These are phyloP conservation scores for Hydrophis major DNA, from an alignment of 2,797 vertebrate genomes.

Conservation along the genomic window DNA sequence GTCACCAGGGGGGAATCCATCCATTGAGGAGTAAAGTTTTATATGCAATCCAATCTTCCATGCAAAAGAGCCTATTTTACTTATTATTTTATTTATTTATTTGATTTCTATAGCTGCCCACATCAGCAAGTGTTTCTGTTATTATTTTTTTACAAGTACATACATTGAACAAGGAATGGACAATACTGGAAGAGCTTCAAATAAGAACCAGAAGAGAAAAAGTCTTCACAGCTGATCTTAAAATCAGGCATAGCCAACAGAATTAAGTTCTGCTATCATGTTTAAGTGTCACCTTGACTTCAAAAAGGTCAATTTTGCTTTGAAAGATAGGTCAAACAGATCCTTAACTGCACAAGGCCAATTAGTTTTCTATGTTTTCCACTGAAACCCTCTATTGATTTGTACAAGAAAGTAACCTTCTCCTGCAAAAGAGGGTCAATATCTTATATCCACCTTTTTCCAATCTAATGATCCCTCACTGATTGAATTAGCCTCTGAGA, in stretches of 20 bases:
- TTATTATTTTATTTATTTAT: not conserved
- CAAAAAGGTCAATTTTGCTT: not conserved
- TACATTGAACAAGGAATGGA: not conserved
- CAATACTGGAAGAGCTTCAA: not conserved
- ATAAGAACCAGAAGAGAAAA: not conserved
- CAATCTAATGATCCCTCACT: not conserved
- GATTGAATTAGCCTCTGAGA: not conserved
- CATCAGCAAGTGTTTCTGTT: not conserved
- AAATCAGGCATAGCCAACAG: not conserved
- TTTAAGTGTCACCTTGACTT: not conserved
- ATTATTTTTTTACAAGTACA: not conserved
- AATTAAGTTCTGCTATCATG: not conserved
- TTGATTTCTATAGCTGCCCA: not conserved
- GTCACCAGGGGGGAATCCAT: not conserved
- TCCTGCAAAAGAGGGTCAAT: not conserved
- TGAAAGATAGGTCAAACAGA: not conserved
- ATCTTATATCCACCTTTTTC: not conserved
- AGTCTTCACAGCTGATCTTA: not conserved
- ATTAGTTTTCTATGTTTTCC: not conserved
- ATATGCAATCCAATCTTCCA: not conserved
- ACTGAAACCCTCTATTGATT: not conserved
- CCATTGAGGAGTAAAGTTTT: not conserved
- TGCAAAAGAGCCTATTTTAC: not conserved
- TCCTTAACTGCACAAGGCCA: not conserved
- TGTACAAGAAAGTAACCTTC: not conserved